These are phyloP conservation scores for Apus apus DNA, from an alignment of 2,113 vertebrate species.

Conservation along the genomic window DNA sequence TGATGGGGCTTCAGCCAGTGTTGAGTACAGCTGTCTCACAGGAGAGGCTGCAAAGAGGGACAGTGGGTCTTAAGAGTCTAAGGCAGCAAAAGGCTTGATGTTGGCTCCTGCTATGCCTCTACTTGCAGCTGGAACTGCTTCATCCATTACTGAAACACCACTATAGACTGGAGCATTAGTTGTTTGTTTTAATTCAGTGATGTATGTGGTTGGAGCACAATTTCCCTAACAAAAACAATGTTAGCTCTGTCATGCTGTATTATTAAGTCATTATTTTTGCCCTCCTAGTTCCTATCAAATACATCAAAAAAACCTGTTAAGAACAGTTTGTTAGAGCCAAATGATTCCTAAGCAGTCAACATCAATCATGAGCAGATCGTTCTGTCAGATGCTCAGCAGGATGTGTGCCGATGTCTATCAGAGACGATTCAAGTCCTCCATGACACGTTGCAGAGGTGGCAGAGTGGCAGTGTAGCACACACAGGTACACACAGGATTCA, in stretches of 20 bases:
- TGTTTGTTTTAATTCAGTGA: not conserved
- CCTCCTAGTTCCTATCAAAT: not conserved
- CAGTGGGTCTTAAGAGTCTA: not conserved
- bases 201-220: not conserved
- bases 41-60: fast-evolving
- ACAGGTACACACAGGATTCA: not conserved
- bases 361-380: not conserved
- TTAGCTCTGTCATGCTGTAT: not conserved
- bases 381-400: not conserved
- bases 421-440: not conserved
- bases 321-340: slow-evolving; percentile 11
- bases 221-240: not conserved
- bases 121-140: not conserved
- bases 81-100: not conserved
- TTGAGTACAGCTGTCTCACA: not conserved
- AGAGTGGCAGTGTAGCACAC: not conserved
- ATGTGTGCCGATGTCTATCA: not conserved
- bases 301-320: not conserved
- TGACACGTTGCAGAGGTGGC: not conserved
- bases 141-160: not conserved
- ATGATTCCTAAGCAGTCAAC: not conserved
- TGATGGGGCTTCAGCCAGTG: not conserved
- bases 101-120: not conserved
- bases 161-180: not conserved
- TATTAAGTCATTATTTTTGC: slow-evolving; percentile 5